Base-by-base conservation (phyloP, 2,888 invertebrate species). In the Pandemis heparana region DNA sequence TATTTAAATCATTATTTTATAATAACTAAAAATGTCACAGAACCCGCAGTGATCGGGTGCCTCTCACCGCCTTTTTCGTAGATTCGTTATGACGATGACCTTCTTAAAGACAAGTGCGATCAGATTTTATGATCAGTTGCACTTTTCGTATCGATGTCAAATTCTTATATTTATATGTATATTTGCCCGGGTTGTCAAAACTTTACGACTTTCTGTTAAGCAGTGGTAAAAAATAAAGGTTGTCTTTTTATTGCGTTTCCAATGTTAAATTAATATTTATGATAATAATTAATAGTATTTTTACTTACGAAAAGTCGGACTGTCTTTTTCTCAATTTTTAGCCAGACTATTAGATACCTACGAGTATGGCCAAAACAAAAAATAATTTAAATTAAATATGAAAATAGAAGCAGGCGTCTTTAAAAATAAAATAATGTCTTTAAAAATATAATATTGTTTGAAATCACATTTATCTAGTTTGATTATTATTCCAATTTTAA, bases 91-190 rank as follows among this genome's bases (percentile, higher is more conserved):
- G 64, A 43, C 65, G 60, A 38, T 65, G 80, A 82, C 81, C 82
- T 83, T 84, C 59, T 66, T 64, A 9, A 48, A 84, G 85, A 84
- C 84, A 85, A 83, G 84, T 83, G 83, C 83, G 83, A 85, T 82
- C 78, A 76, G 74, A 75, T 70, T 85, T 86, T 86, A 86, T 82
- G 82, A 80, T 79, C 79, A 81, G 83, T 81, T 83, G 82, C 85
- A 85, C 80, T 81, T 81, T 83, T 82, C 83, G 83, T 83, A 83
- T 84, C 82, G 81, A 83, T 80, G 82, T 84, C 83, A 85, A 82
- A 23, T 84, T 86, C 80, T 77, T 75, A 77, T 80, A 80, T 53
- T 53, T 53, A 53, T n/a, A 80, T 79, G 78, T 82, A 80, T 79
- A 78, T 82, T 81, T 80, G 79, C 76, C 48, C 71, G 62, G 51